phyloP scores from a whole-genome alignment of 2,888 invertebrate genomes.

The Ellobium chinense region DNA sequence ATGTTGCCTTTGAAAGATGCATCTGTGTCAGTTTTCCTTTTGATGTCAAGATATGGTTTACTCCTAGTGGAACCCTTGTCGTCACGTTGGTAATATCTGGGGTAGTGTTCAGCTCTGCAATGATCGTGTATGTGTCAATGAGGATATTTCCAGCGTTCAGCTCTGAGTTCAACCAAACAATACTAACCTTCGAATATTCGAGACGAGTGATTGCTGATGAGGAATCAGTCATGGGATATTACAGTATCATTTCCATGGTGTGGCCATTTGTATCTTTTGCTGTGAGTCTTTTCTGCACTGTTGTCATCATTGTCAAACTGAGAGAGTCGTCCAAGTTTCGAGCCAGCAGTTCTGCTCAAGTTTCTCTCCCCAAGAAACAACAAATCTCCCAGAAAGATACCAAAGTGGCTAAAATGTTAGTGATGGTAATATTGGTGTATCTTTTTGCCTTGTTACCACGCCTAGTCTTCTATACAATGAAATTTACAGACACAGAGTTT shows the following conservation, averaged over 20 bases:
- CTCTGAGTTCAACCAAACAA: neutral
- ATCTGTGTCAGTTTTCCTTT: neutral
- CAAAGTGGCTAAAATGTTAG: neutral
- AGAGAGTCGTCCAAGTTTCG: neutral
- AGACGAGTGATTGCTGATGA: neutral
- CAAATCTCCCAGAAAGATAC: neutral
- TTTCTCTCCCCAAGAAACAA: neutral
- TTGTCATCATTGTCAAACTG: neutral
- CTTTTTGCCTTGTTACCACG: neutral
- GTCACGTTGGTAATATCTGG: neutral
- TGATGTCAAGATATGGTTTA: neutral
- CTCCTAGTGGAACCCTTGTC: neutral
- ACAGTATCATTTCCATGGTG: neutral
- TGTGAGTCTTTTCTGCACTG: neutral
- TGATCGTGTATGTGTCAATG: neutral
- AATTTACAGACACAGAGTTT: neutral
- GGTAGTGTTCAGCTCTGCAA: neutral
- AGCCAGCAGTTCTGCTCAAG: neutral
- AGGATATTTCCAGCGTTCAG: neutral
- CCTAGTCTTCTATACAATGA: neutral
- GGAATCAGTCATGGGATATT: no score
- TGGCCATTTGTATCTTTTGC: neutral
- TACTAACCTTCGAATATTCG: neutral
- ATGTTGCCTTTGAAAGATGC: neutral
- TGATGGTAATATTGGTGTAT: neutral